Base-by-base conservation (phyloP, 2,113 vertebrate species). In the Caracal caracal region DNA sequence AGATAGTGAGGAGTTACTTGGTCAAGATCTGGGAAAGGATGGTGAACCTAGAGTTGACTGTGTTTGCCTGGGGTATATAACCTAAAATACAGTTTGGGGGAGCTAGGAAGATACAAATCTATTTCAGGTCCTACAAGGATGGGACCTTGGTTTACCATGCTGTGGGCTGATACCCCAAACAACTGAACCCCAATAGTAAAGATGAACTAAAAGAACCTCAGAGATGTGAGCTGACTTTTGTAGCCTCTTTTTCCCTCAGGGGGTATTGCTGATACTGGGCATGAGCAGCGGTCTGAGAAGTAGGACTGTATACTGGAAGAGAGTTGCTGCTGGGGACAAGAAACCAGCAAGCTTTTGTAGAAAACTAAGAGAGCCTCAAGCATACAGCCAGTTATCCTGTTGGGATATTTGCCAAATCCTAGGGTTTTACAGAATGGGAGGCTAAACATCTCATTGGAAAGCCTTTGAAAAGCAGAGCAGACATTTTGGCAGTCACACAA, bases 391-490 rank as follows among this genome's bases (percentile, higher is more conserved):
- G 80, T 86, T 94, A 71, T 92, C 66, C 66, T 80, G 30, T 47
- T 63, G 66, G 84, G 85, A 63, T 85, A 61, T 82, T 80, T 95
- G 88, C 97, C 73, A 87, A 70, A 92, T 86, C 37, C 66, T 43
- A 56, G 79, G 82, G 33, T 43, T 83, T 68, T 93, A 76, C 82
- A 95, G 63, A 97, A 91, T 80, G 28, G 33, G 26, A 96, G 30
- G 40, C 80, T 81, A 89, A 89, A 92, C 49, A 43, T 76, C 59
- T 90, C 75, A 37, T 28, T 82, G 49, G 86, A 93, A 82, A 87
- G 82, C n/a, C 73, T 94, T 78, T 95, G 84, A 96, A 86, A 92
- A 93, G 79, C 73, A 71, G 68, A 83, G 51, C 51, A 95, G 53
- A 92, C 56, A 13, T 63, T 91, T 84, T 95, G 90, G 83, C 73